phyloP scores from a whole-genome alignment of 2,113 vertebrate species.

The Lasiurus borealis region DNA sequence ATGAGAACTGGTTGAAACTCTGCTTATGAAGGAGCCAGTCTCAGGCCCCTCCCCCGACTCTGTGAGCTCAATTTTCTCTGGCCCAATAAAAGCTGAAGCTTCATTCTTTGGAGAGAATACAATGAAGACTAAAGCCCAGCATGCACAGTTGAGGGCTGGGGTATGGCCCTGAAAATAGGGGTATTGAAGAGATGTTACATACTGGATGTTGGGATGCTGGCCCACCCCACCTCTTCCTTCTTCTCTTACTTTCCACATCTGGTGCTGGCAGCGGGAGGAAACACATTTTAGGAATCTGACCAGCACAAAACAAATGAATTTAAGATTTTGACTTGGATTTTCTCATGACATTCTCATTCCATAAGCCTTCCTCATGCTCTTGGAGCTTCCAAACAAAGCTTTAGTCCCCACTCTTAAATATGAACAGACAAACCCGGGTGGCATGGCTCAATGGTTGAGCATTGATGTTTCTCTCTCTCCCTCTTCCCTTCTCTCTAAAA shows the following conservation, averaged over 20 bases:
- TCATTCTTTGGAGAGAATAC: not conserved
- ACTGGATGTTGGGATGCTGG: not conserved
- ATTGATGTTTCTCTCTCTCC: too few species aligned
- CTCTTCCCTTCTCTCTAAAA: too few species aligned
- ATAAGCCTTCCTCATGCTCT: not conserved
- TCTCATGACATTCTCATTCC: not conserved
- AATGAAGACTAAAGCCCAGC: not conserved
- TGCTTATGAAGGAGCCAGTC: not conserved
- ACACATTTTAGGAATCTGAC: not conserved
- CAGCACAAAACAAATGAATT: not conserved
- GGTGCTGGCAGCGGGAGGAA: too few species aligned
- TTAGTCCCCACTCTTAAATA: not conserved
- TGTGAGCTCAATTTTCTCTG: not conserved
- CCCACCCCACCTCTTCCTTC: not conserved
- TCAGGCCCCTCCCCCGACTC: not conserved
- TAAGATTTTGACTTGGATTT: not conserved
- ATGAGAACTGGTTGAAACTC: not conserved
- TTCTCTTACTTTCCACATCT: not conserved
- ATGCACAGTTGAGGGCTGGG: not conserved
- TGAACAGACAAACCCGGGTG: not conserved
- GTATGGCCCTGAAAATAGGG: rapidly evolving
- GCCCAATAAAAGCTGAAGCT: not conserved
- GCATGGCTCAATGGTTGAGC: too few species aligned
- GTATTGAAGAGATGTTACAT: not conserved
- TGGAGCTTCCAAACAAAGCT: not conserved